A percentile compares a stretch with the other conserved stretches of the same genome.
phyloP scores from a whole-genome alignment of 2,888 invertebrate genomes.

The Sarcophaga caerulescens region DNA sequence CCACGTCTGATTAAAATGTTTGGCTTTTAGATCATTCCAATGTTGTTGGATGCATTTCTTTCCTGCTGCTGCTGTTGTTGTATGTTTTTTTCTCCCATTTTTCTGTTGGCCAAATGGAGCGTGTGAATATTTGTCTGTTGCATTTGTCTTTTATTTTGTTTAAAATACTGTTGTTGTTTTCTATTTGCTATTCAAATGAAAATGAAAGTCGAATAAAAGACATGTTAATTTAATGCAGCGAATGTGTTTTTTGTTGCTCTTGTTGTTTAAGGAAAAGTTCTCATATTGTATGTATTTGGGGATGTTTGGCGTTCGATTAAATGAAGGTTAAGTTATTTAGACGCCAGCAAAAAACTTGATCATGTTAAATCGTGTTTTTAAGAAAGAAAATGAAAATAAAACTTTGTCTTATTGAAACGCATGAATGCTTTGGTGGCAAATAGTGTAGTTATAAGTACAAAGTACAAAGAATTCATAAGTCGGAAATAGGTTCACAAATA shows the following conservation, averaged over 20 bases:
- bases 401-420: too few species aligned
- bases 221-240: neutral
- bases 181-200: neutral
- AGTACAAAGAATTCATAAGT: too few species aligned
- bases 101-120: slow-evolving; percentile 58
- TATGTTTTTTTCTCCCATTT: slow-evolving; percentile 3
- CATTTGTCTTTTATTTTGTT: neutral
- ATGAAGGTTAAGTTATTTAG: too few species aligned
- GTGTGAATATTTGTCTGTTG: slow-evolving; percentile 44
- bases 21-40: slow-evolving; percentile 45
- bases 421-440: too few species aligned
- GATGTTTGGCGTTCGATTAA: too few species aligned
- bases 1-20: slow-evolving; percentile 40
- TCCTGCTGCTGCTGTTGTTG: neutral
- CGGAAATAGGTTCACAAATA: too few species aligned
- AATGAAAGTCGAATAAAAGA: neutral
- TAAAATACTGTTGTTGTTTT: too few species aligned
- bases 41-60: slow-evolving; percentile 15
- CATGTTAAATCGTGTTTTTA: too few species aligned
- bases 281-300: neutral
- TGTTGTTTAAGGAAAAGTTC: neutral
- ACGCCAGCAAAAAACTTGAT: too few species aligned
- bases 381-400: too few species aligned
- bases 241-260: neutral
- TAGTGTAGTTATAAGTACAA: too few species aligned